phyloP scores from a whole-genome alignment of 2,113 vertebrate genomes.

The Camelus dromedarius region DNA sequence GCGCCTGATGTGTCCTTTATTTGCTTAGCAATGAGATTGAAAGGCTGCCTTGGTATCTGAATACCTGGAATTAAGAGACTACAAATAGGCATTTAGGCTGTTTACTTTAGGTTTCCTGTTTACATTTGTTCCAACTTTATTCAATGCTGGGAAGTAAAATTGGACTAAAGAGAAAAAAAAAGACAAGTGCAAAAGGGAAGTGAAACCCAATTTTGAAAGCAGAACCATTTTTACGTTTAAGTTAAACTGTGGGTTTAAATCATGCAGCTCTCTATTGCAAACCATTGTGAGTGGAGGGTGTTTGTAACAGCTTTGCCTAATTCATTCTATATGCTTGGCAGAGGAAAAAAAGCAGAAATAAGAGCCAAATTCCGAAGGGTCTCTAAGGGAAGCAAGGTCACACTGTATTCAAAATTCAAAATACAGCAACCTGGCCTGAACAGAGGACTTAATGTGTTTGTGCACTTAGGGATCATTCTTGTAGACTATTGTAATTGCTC shows the following conservation, averaged over 20 bases:
- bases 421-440: slow-evolving; percentile 58
- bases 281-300: slow-evolving; percentile 68
- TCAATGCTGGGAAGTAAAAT: slow-evolving; percentile 23
- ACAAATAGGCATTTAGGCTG: neutral
- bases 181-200: neutral
- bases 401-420: slow-evolving; percentile 33
- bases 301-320: slow-evolving; percentile 60
- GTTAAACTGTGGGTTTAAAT: slow-evolving; percentile 71
- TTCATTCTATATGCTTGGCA: slow-evolving; percentile 83
- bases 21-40: neutral
- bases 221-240: slow-evolving; percentile 29
- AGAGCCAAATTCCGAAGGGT: slow-evolving; percentile 66
- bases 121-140: slow-evolving; percentile 62
- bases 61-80: slow-evolving; percentile 5
- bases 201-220: neutral
- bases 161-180: neutral
- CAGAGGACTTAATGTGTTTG: slow-evolving; percentile 36
- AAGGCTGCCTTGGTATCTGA: neutral
- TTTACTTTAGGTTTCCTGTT: slow-evolving; percentile 66
- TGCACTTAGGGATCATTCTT: slow-evolving; percentile 67
- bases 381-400: slow-evolving; percentile 54
- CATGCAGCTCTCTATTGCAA: slow-evolving; percentile 50
- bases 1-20: neutral
- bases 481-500: slow-evolving; percentile 59
- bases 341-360: slow-evolving; percentile 39